phyloP scores from a whole-genome alignment of 2,888 invertebrate genomes.

The Caenorhabditis sp. region DNA sequence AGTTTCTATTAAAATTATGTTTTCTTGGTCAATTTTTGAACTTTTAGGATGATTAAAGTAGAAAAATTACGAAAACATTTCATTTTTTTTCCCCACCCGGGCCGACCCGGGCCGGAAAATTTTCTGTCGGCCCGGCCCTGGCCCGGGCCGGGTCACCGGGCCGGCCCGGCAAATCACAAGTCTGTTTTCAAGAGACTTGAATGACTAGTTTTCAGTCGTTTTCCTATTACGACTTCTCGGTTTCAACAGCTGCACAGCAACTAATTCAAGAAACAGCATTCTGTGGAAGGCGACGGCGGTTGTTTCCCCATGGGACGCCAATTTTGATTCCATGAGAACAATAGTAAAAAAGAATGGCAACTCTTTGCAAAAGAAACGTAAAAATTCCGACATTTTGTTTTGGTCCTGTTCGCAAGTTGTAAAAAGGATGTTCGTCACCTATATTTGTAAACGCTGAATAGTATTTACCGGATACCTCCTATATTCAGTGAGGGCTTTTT shows the following conservation, averaged over 20 bases:
- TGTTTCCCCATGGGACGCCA: conserved; percentile 37
- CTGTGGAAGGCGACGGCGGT: neutral
- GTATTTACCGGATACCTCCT: neutral
- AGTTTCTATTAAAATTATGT: too few species aligned
- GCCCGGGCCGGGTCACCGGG: too few species aligned
- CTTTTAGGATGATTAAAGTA: too few species aligned
- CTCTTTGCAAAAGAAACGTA: conserved; percentile 4
- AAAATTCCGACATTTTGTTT: conserved; percentile 11
- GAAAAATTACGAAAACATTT: too few species aligned
- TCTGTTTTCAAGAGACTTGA: too few species aligned
- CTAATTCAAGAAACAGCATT: conserved; percentile 1
- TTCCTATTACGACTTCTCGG: neutral
- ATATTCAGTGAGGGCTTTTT: neutral
- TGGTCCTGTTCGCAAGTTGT: neutral
- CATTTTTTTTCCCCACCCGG: too few species aligned
- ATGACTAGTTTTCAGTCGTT: neutral
- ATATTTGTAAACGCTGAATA: neutral
- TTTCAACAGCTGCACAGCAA: neutral
- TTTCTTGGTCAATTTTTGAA: too few species aligned
- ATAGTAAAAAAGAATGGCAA: conserved; percentile 22
- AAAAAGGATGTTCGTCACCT: neutral
- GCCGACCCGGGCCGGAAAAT: too few species aligned
- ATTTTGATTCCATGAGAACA: conserved; percentile 51
- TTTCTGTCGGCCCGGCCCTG: too few species aligned
- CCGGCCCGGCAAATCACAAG: too few species aligned